Base-by-base conservation (phyloP, 2,888 invertebrate genomes). In the Tetragonula carbonaria region DNA sequence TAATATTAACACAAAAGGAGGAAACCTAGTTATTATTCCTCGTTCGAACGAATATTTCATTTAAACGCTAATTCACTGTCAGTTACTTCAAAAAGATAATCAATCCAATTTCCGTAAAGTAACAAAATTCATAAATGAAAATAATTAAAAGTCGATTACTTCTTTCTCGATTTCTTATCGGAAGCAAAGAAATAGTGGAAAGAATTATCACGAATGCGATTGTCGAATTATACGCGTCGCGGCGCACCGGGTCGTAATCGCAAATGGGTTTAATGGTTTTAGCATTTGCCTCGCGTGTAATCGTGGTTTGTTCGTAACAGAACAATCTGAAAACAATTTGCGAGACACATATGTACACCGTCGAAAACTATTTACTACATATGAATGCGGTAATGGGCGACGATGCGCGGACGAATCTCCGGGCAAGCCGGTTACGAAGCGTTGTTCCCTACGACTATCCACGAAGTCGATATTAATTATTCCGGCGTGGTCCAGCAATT, bases 311-410 rank as follows among this genome's bases (percentile, higher is more conserved):
- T 86, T 87, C 82, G 84, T 51, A 84, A 84, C 85, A 70, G 82
- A 89, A 89, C 89, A 89, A 88, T 89, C 84, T 86, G 86, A 84
- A 89, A 89, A 89, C 89, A 86, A 89, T 89, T 89, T 86, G 81
- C 85, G 65, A 68, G 79, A 80, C 86, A 79, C 79, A 62, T 80
- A 80, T 78, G 80, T 73, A 72, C 75, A 72, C 67, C 73, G 75
- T 71, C 74, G 82, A 88, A 81, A 88, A 87, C 88, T 86, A 84
- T 88, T 80, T 75, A 78, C 74, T 80, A 76, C 73, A 80, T 80
- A 78, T 74, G 86, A 75, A 68, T 45, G 68, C 72, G 62, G 86
- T 82, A 88, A 80, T 80, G 74, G 68, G 62, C 65, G 68, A 75
- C 5, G 53, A 53, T 53, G 53, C 23, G 77, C 68, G 70, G 85